Percentiles rank a stretch among this genome's conserved stretches.
phyloP scores from a whole-genome alignment of 2,888 invertebrate species.

The Phorcus lineatus region DNA sequence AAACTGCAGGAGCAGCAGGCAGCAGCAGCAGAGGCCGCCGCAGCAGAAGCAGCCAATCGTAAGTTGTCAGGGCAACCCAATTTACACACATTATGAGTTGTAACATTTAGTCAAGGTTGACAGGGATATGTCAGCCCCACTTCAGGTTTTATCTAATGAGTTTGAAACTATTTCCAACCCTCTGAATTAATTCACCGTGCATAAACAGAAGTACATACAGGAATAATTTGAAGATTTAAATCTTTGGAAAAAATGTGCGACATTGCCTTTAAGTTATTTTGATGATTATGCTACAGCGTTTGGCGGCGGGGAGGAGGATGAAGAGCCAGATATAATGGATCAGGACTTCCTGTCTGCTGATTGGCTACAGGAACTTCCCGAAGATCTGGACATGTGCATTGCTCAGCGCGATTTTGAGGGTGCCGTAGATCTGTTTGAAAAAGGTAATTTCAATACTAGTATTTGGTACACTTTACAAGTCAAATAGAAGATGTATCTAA shows the following conservation, averaged over 20 bases:
- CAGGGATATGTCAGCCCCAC: too few species aligned
- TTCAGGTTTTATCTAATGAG: too few species aligned
- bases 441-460: constrained; percentile 70
- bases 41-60: background rate
- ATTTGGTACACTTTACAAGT: too few species aligned
- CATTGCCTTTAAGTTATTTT: background rate
- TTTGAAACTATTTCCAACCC: too few species aligned
- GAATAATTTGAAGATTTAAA: too few species aligned
- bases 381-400: constrained; percentile 94
- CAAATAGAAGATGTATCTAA: too few species aligned
- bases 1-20: constrained; percentile 54
- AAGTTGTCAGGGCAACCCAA: too few species aligned
- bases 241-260: too few species aligned
- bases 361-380: constrained; percentile 93
- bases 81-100: too few species aligned
- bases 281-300: background rate
- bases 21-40: constrained; percentile 11
- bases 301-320: constrained; percentile 41
- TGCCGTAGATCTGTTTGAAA: constrained; percentile 88
- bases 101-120: too few species aligned
- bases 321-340: constrained; percentile 57
- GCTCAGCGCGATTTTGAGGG: constrained; percentile 97
- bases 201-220: too few species aligned
- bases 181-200: too few species aligned
- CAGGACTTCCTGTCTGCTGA: constrained; percentile 70